Conservation (phyloP, 1,140 invertebrate genomes). For the Musca vetustissima region DNA sequence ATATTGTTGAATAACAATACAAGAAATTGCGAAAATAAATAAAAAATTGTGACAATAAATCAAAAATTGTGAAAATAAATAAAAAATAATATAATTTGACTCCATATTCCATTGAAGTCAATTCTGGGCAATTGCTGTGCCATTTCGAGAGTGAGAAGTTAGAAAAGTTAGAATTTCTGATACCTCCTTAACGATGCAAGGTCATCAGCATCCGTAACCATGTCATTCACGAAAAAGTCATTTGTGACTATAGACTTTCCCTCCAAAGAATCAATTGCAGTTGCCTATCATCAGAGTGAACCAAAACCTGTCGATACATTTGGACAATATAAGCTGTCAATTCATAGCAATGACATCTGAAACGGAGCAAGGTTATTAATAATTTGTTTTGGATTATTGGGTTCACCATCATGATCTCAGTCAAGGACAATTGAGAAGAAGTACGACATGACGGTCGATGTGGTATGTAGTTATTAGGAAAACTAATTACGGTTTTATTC, state of each 20-base stretch:
- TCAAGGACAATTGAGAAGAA: constrained; percentile 29
- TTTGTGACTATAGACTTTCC: constrained; percentile 33
- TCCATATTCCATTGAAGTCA: too few species aligned
- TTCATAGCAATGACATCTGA: constrained; percentile 41
- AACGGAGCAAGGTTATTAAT: constrained; percentile 21
- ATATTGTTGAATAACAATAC: too few species aligned
- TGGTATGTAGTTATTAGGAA: too few species aligned
- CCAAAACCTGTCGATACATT: constrained; percentile 48
- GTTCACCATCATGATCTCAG: constrained; percentile 24
- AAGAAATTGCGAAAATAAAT: too few species aligned
- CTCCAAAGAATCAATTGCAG: constrained; percentile 54
- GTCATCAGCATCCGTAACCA: constrained; percentile 47
- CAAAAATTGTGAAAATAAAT: too few species aligned
- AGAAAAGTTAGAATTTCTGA: neutral
- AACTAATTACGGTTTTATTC: too few species aligned
- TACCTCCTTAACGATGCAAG: constrained; percentile 22
- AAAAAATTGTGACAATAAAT: too few species aligned
- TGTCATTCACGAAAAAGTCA: constrained; percentile 60
- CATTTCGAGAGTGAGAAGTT: neutral
- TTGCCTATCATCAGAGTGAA: constrained; percentile 28
- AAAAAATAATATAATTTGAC: too few species aligned
- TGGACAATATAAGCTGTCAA: constrained; percentile 37
- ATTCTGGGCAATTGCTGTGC: too few species aligned
- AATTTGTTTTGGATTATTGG: constrained; percentile 25
- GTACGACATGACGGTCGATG: too few species aligned